Conservation (phyloP, 2,113 vertebrate genomes). For the Ptilonorhynchus violaceus region DNA sequence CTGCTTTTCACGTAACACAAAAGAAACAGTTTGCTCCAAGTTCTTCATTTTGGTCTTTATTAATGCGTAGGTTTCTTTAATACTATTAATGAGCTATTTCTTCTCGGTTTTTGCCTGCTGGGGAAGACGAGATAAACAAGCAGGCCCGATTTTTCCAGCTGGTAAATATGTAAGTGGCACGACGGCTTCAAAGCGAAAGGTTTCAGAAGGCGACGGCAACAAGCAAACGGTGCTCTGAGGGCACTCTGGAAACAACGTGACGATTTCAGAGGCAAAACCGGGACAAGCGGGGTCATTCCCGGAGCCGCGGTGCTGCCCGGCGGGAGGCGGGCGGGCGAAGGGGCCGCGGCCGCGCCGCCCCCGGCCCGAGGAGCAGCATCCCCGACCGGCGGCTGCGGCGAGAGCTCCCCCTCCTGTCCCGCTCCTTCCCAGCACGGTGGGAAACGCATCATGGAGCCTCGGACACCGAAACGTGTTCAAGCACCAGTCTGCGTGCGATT, state of each 20-base stretch:
- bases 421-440: background rate
- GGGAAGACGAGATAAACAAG: background rate
- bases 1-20: background rate
- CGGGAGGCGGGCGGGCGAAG: background rate
- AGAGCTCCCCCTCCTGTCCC: constrained; percentile 57
- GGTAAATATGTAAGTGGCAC: background rate
- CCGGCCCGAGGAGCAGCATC: background rate
- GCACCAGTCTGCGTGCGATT: background rate
- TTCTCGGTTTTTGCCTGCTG: background rate
- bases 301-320: background rate
- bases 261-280: background rate
- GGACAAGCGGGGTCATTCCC: background rate
- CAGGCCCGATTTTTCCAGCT: background rate
- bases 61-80: background rate
- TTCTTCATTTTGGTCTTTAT: background rate
- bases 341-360: background rate
- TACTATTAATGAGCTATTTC: background rate
- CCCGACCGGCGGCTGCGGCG: background rate
- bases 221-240: background rate
- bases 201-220: background rate
- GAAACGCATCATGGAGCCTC: background rate
- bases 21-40: background rate
- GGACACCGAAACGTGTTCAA: background rate
- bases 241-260: background rate
- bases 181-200: background rate